Conservation (phyloP, 30 jellyfish, hydroid and myxozoan species). For the Mastigias papua region DNA sequence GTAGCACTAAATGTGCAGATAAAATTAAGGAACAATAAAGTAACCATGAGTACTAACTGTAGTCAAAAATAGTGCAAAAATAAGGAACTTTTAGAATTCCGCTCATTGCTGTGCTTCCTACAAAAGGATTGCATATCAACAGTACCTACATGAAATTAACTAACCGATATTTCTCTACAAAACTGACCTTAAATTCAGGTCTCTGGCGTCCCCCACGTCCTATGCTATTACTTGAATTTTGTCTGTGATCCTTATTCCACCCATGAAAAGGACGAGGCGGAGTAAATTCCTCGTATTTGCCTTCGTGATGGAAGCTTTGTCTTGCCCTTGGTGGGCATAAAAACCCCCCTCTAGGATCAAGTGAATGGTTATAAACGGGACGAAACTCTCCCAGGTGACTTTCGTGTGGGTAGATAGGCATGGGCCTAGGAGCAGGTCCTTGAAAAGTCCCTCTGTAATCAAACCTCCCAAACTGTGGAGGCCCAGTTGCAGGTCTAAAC, state of each 20-base stretch:
- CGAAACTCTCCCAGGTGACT: constrained; percentile 2
- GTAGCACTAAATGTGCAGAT: too few species aligned
- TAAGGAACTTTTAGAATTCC: too few species aligned
- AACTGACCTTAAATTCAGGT: too few species aligned
- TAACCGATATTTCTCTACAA: too few species aligned
- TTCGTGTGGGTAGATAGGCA: not conserved
- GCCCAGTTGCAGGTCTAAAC: not conserved
- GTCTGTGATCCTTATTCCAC: not conserved
- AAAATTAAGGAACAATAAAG: too few species aligned
- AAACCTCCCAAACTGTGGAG: not conserved
- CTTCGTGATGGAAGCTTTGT: not conserved
- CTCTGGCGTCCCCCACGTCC: too few species aligned
- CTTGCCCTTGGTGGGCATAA: constrained; percentile 27
- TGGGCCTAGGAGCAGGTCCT: not conserved
- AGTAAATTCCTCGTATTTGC: constrained; percentile 3
- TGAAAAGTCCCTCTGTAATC: not conserved
- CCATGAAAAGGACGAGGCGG: constrained; percentile 29
- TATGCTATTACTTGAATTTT: not conserved
- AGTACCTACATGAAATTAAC: too few species aligned
- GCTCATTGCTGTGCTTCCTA: too few species aligned
- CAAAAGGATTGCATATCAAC: too few species aligned
- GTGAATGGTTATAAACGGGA: not conserved
- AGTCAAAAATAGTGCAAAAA: too few species aligned
- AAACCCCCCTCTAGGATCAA: not conserved
- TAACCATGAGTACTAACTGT: too few species aligned